A percentile compares a stretch with the other conserved stretches of the same genome.
Conservation (phyloP, 2,888 invertebrate genomes). For the Gandaritis pyraliata region DNA sequence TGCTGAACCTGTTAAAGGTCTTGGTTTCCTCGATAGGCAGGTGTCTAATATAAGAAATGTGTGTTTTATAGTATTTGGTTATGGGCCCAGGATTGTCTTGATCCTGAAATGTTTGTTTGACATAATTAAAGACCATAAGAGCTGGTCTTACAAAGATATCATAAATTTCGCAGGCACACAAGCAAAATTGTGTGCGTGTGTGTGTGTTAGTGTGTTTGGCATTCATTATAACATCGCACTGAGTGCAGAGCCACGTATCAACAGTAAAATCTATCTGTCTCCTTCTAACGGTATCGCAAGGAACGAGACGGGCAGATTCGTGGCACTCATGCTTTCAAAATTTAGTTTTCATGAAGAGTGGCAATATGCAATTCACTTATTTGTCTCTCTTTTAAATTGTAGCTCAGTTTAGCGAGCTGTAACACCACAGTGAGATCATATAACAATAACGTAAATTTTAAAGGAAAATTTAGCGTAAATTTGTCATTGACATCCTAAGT, state of each 20-base stretch:
- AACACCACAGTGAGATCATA: constrained; percentile 4
- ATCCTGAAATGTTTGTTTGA: not conserved
- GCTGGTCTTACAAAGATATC: constrained; percentile 43
- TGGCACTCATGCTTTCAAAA: constrained; percentile 40
- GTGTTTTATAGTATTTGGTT: constrained; percentile 25
- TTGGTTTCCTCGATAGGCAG: constrained; percentile 2
- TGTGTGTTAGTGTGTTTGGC: constrained; percentile 69
- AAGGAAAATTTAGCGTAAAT: constrained; percentile 6
- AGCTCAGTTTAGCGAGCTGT: constrained; percentile 36
- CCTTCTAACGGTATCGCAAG: constrained; percentile 7
- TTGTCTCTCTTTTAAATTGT: constrained; percentile 35
- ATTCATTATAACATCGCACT: constrained; percentile 46
- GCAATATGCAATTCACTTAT: constrained; percentile 30
- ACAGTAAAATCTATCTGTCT: constrained; percentile 29
- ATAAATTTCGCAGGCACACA: constrained; percentile 71
- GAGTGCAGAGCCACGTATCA: constrained; percentile 37
- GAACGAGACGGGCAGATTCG: constrained; percentile 27
- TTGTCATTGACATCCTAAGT: not conserved
- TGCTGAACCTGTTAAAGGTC: not conserved
- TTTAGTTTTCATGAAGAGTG: constrained; percentile 40
- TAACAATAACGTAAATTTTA: constrained; percentile 4
- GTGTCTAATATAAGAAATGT: constrained; percentile 12
- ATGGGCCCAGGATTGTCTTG: constrained; percentile 6
- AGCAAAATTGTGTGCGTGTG: constrained; percentile 68
- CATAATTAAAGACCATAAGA: constrained; percentile 41